Evolutionary conservation across 2,797 vertebrate species (phyloP).

Genomic region (Eidolon dupreanum): DNA sequence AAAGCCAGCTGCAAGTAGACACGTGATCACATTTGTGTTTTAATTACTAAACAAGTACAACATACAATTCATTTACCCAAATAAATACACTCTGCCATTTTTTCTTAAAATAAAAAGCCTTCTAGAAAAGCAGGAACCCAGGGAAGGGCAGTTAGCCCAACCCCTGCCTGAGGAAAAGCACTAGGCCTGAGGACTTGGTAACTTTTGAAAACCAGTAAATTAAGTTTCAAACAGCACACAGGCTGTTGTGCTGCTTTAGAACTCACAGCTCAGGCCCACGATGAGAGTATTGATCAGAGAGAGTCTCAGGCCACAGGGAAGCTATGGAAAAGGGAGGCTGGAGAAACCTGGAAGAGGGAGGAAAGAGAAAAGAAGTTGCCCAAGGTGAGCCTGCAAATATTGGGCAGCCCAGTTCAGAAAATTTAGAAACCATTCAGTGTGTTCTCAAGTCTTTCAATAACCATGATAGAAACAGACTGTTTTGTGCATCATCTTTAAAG

Average conservation of each 20-base stretch:
- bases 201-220: not conserved
- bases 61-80: conserved; percentile 1
- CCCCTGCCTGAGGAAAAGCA: not conserved
- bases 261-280: not conserved
- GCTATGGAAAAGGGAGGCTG: not conserved
- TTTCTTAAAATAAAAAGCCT: conserved; percentile 33
- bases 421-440: conserved; percentile 21
- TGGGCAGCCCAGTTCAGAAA: not conserved
- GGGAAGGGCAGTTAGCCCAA: not conserved
- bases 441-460: conserved; percentile 55
- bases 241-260: not conserved
- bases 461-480: not conserved
- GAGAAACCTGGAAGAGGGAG: not conserved
- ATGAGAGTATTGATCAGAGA: not conserved
- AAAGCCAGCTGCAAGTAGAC: not conserved
- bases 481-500: conserved; percentile 33
- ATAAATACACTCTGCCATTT: not conserved
- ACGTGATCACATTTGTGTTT: not conserved
- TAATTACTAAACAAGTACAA: conserved; percentile 34
- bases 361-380: conserved; percentile 15
- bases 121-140: not conserved
- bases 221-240: not conserved
- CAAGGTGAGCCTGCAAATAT: conserved; percentile 59
- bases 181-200: not conserved
- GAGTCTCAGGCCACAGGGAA: not conserved